Base-by-base conservation (phyloP, 2,888 invertebrate genomes). In the Cyrtodaria siliqua region DNA sequence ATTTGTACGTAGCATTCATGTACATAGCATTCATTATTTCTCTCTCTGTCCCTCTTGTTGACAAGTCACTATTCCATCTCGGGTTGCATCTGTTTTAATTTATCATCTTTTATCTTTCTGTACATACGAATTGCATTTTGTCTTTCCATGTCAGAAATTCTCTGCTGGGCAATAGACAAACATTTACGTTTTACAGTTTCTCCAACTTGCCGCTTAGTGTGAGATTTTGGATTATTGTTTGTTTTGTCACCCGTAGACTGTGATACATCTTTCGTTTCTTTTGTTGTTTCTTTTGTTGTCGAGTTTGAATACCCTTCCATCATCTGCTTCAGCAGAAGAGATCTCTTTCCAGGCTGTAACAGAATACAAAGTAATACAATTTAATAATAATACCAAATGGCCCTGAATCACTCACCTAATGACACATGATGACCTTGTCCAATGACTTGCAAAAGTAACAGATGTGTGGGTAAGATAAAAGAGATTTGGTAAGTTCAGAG, bases 111-210 rank as follows among this genome's bases (percentile, higher is more conserved):
- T 76, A 89, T 72, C 56, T 84, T 74, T 79, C 89, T 85, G 68
- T 90, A 90, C 40, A 87, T 38, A 20, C 85, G 67, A 47, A 90
- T 87, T 61, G 85, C 89, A 61, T 78, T 80, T 47, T 87, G 79
- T 71, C 89, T 78, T 62, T 90, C 86, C 18, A 44, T 50, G 61
- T 89, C 89, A 71, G 87, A 82, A 0, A 79, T 80, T 56, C 71
- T 69, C 52, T 86, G 83, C 55, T 88, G 83, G 29, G 85, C 86
- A 29, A 80, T 72, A n/a, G 90, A 87, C 59, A 90, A 55, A 33
- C 79, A 62, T 77, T 89, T 90, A 33, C 88, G 60, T 68, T 88
- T 90, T 6, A 83, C 61, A 0, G 87, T 85, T 61, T 89, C 77
- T 26, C 88, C 88, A 9, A 85, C 57, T 61, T 82, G 59, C 38